A percentile compares a stretch with the other conserved stretches of the same genome.
Conservation (phyloP, 2,113 vertebrate species). For the Boleophthalmus pectinirostris region DNA sequence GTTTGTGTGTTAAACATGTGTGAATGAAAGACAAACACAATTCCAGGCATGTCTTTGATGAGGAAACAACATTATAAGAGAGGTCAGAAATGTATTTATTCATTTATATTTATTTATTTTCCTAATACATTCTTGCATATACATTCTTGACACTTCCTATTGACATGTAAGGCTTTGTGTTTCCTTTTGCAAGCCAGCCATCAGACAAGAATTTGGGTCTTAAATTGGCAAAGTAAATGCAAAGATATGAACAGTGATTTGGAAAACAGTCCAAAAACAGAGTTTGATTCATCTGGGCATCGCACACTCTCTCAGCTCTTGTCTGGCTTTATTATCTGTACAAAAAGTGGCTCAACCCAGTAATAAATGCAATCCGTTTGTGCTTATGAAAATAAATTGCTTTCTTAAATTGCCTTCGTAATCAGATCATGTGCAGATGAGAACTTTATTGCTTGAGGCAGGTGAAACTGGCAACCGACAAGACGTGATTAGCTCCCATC, state of each 20-base stretch:
- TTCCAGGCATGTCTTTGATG: no score
- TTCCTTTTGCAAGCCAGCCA: not conserved
- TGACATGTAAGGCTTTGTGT: not conserved
- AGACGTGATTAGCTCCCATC: not conserved
- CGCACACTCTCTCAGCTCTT: not conserved
- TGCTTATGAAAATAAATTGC: constrained; percentile 6
- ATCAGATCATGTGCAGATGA: constrained; percentile 6
- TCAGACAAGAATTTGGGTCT: not conserved
- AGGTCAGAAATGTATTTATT: no score
- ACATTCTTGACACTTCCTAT: no score
- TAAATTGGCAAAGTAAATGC: not conserved
- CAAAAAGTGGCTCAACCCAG: not conserved
- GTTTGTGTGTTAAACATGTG: no score
- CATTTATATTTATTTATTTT: no score
- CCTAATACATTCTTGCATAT: no score
- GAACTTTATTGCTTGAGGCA: constrained; percentile 1
- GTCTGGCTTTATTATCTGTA: not conserved
- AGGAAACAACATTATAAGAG: no score
- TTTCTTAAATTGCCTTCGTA: constrained; percentile 7
- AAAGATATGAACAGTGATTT: not conserved
- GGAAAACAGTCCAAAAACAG: not conserved
- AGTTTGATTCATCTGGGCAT: not conserved
- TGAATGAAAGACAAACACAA: no score
- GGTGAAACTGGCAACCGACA: not conserved
- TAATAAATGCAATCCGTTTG: constrained; percentile 2